Base-by-base conservation (phyloP, 2,797 vertebrate genomes). In the Megaceryle alcyon region DNA sequence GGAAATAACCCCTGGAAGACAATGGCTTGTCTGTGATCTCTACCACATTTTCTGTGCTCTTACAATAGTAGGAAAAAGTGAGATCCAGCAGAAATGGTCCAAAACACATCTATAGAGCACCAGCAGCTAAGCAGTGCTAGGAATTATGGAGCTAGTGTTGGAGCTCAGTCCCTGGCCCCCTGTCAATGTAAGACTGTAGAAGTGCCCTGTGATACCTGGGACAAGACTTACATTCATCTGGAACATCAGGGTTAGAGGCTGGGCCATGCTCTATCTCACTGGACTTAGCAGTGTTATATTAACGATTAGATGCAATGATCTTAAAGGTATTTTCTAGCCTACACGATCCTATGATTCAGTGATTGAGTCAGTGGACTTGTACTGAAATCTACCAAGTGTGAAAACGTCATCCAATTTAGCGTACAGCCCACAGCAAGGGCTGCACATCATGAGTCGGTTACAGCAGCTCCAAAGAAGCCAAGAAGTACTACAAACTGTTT, bases 141-240 rank as follows among this genome's bases (percentile, higher is more conserved):
- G 10, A 39, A 3, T 0, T 2, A 0, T 4, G 0, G 1, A 54
- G 7, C 21, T 53, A 21, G 23, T 60, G 28, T 28, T 78, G 37
- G 28, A 80, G 19, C 31, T 88, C 46, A 65, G 19, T 10, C 22
- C 3, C 13, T 33, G 49, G 5, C 2, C 6, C 6, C 22, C 29
- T 33, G 19, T 3, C 12, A 13, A 7, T n/a, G 18, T 56, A 37
- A 56, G 29, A 16, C 12, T 11, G 4, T 18, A 37, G 11, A 14
- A 46, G 12, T 33, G 33, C 19, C 41, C 70, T 51, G 13, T 6
- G 10, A 28, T 23, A 63, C 12, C 23, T 70, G 61, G 12, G 28
- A 46, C 14, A 68, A 86, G 26, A 37, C 41, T 57, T 65, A 7
- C 5, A n/a, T 86, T 78, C 14, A 21, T 41, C 43, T 71, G 37